Evolutionary conservation across 2,113 vertebrate species (phyloP), one percentile per base, ranked within the genome.

Genomic region (Callopanchax toddi): DNA sequence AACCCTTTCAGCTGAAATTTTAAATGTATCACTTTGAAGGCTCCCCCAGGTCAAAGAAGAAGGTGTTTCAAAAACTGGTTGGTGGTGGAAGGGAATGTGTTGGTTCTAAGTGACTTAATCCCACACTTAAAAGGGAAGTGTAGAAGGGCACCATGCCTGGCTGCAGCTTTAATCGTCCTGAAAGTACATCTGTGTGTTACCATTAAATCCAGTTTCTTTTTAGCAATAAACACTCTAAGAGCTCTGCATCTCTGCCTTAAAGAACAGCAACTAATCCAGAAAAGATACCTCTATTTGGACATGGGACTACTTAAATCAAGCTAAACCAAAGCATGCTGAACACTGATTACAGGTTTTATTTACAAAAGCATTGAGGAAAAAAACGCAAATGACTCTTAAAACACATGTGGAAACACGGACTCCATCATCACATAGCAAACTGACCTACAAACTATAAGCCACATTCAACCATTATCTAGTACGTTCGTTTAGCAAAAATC

Each of bases 191-290:
- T 79, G 74, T 83, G 78, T 79, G 67, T 76, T 78, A 52, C 67
- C 68, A 64, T 73, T 77, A 62, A 85, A 87, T 87, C 67, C 76
- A 76, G 89, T 90, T 87, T 83, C 60, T 70, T 64, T 84, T 86
- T 76, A 67, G 69, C 59, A 71, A 75, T 67, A 80, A 71, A 45
- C 46, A 68, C 70, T 76, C 51, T 57, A 66, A 67, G 65, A 75
- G 69, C 52, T 50, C 22, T 37, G 63, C 32, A 34, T 51, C 60
- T 67, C 51, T 67, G 58, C 39, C 56, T 32, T 63, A 40, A 37
- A 63, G 25, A 65, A 60, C 42, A 67, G 40, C 5, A 54, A 55
- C 29, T 55, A 60, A 57, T 45, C 44, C 42, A 50, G 16, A 50
- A 23, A 20, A 43, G 29, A 32, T n/a, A n/a, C n/a, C n/a, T 32